phyloP scores from a whole-genome alignment of 64 coral and sea anemone genomes.

The Platygyra sinensis region DNA sequence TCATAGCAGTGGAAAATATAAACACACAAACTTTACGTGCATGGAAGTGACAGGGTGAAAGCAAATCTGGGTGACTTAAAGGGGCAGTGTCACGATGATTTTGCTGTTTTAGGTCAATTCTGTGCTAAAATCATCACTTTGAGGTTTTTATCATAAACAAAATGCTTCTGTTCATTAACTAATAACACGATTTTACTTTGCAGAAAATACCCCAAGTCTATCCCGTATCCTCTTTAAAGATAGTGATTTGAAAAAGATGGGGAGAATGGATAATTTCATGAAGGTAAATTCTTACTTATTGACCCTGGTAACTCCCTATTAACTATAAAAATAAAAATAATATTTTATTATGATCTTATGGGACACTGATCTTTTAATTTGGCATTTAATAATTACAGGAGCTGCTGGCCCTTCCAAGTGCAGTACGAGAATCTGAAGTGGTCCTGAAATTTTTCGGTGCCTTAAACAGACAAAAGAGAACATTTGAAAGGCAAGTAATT shows the following conservation, averaged over 20 bases:
- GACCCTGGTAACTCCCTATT: too few relatives aligned
- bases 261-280: constrained; percentile 23
- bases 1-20: too few relatives aligned
- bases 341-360: too few relatives aligned
- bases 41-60: too few relatives aligned
- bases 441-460: constrained; percentile 14
- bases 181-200: background rate
- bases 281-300: constrained; percentile 3
- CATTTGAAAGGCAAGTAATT: background rate
- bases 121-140: too few relatives aligned
- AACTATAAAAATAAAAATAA: too few relatives aligned
- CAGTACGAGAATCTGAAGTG: background rate
- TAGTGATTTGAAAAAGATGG: constrained; percentile 24
- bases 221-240: constrained; percentile 29
- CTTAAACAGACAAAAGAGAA: background rate
- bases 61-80: too few relatives aligned
- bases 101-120: too few relatives aligned
- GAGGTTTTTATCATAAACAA: too few relatives aligned
- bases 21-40: too few relatives aligned
- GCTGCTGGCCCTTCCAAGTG: background rate
- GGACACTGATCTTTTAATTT: too few relatives aligned
- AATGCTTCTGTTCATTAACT: background rate
- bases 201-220: constrained; percentile 20
- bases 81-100: too few relatives aligned
- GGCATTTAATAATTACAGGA: background rate